Conservation (phyloP, 2,888 invertebrate genomes). For the Mamestra brassicae region DNA sequence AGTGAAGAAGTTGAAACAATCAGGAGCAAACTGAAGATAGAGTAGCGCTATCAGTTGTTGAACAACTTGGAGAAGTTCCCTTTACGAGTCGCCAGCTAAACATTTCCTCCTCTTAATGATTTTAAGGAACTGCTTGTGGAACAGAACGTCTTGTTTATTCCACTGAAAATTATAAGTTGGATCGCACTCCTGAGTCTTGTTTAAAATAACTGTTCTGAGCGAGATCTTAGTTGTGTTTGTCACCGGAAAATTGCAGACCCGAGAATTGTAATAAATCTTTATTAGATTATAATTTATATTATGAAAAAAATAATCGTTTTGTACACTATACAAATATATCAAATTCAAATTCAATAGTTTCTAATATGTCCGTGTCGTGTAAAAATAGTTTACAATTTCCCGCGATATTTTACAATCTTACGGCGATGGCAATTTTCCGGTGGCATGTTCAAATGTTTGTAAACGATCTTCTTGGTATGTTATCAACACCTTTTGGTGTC, state of each 20-base stretch:
- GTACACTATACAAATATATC: too few relatives aligned
- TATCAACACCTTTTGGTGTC: slow-evolving; percentile 6
- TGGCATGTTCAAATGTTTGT: slow-evolving; percentile 2
- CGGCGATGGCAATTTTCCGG: too few relatives aligned
- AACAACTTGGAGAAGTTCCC: slow-evolving; percentile 70
- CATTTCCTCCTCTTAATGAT: slow-evolving; percentile 75
- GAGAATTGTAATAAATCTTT: too few relatives aligned
- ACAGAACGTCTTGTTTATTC: slow-evolving; percentile 61
- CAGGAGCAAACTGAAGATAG: slow-evolving; percentile 64
- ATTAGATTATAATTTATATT: too few relatives aligned
- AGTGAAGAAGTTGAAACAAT: slow-evolving; percentile 63
- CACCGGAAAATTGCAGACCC: too few relatives aligned
- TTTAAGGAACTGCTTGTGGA: slow-evolving; percentile 71
- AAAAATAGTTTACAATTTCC: too few relatives aligned
- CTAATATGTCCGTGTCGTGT: too few relatives aligned
- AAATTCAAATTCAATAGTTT: too few relatives aligned
- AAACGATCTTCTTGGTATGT: slow-evolving; percentile 1
- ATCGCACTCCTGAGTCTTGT: slow-evolving; percentile 28
- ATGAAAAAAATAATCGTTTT: too few relatives aligned
- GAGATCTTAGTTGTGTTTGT: not conserved
- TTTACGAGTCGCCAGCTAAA: slow-evolving; percentile 69
- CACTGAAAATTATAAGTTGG: slow-evolving; percentile 58
- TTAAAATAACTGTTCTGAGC: slow-evolving; percentile 30
- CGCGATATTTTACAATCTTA: too few relatives aligned
- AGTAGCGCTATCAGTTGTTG: slow-evolving; percentile 73